These are phyloP conservation scores for Euwallacea similis DNA, from an alignment of 1,140 invertebrate genomes.

Conservation along the genomic window DNA sequence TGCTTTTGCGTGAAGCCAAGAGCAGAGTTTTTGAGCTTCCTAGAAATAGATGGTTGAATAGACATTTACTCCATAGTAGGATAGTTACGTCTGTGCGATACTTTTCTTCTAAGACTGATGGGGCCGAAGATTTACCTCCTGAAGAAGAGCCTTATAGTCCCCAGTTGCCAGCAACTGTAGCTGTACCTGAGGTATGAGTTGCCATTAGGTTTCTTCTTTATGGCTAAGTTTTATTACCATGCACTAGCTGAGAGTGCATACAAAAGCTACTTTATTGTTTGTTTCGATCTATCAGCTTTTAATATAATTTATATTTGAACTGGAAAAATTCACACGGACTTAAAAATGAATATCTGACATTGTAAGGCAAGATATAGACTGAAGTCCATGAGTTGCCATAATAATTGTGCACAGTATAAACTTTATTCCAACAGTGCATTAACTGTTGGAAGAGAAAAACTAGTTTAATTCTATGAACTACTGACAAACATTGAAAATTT, in stretches of 20 bases:
- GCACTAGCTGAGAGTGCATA: too few relatives aligned
- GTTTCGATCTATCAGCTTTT: neutral
- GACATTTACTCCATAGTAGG: neutral
- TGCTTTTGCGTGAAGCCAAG: neutral
- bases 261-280: too few relatives aligned
- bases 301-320: neutral
- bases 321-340: too few relatives aligned
- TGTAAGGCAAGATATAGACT: too few relatives aligned
- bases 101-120: constrained; percentile 44
- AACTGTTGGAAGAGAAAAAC: too few relatives aligned
- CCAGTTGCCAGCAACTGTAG: constrained; percentile 83
- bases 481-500: too few relatives aligned
- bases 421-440: too few relatives aligned
- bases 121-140: constrained; percentile 42
- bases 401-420: too few relatives aligned
- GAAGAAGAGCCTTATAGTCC: constrained; percentile 48
- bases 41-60: constrained; percentile 15
- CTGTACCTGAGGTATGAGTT: constrained; percentile 81
- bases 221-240: neutral
- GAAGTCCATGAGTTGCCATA: too few relatives aligned
- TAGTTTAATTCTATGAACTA: too few relatives aligned
- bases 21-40: neutral
- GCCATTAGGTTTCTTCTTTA: neutral
- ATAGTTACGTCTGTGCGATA: constrained; percentile 25
- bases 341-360: too few relatives aligned